These are phyloP conservation scores for Troides helena DNA, from an alignment of 2,888 invertebrate genomes.

Conservation along the genomic window DNA sequence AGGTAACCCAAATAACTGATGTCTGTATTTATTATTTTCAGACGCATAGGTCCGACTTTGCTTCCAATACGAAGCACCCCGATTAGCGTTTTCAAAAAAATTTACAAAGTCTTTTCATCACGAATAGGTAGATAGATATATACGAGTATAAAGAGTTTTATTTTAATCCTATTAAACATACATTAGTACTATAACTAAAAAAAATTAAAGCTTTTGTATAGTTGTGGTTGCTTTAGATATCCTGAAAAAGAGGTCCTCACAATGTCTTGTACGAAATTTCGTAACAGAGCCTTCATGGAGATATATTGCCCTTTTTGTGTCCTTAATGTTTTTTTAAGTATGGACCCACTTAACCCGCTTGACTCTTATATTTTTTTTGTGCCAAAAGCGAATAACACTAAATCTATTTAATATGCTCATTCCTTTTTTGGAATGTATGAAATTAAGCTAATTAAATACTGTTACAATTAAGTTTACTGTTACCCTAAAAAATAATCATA, in stretches of 20 bases:
- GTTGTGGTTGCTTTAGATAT: constrained; percentile 1
- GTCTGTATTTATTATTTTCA: too few species aligned
- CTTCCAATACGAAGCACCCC: too few species aligned
- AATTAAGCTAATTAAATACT: not conserved
- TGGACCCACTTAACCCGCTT: constrained; percentile 20
- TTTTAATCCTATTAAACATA: too few species aligned
- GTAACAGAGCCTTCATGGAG: constrained; percentile 21
- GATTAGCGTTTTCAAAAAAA: not conserved
- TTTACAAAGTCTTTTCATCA: not conserved
- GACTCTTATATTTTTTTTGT: constrained; percentile 16
- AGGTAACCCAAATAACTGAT: too few species aligned
- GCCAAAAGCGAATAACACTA: not conserved
- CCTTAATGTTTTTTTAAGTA: constrained; percentile 25
- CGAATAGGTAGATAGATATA: not conserved
- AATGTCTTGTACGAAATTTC: constrained; percentile 20
- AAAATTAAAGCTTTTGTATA: constrained; percentile 1
- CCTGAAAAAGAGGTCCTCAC: constrained; percentile 2
- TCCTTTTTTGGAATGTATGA: not conserved
- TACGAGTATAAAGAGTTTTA: too few species aligned
- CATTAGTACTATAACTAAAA: not conserved
- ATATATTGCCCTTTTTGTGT: constrained; percentile 24
- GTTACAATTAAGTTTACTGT: too few species aligned
- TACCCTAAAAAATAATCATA: too few species aligned
- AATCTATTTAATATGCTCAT: not conserved
- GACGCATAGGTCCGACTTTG: too few species aligned